Percentiles rank a stretch among this genome's conserved stretches.
Conservation (phyloP, 2,888 invertebrate genomes). For the Hyposoter dolosus region DNA sequence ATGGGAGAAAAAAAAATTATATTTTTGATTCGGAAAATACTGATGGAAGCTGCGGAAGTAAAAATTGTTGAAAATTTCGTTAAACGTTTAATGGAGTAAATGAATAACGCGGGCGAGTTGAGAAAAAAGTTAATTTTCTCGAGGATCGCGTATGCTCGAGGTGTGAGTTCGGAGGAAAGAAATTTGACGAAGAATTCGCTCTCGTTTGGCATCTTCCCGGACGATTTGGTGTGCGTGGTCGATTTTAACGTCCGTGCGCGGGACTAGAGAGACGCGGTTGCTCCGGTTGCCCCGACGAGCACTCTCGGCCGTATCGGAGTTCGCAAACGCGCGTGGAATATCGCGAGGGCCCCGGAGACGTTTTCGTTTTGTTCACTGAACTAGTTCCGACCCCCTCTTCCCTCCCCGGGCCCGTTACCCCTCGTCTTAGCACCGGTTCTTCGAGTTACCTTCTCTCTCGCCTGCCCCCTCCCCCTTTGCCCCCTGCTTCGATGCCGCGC, state of each 20-base stretch:
- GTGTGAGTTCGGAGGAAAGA: constrained; percentile 15
- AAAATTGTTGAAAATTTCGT: not conserved
- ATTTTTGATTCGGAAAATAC: not conserved
- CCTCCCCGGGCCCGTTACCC: constrained; percentile 72
- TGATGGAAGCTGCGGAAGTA: not conserved
- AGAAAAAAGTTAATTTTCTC: not conserved
- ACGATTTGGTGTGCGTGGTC: constrained; percentile 47
- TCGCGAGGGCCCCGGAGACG: constrained; percentile 71
- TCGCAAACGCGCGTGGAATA: constrained; percentile 62
- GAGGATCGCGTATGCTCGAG: not conserved
- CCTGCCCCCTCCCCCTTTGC: constrained; percentile 71
- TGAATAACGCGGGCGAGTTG: not conserved
- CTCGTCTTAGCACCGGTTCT: constrained; percentile 65
- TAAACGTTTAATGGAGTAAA: not conserved
- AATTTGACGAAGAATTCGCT: constrained; percentile 50
- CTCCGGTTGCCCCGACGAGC: constrained; percentile 46
- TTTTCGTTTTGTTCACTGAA: constrained; percentile 84
- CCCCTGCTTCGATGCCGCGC: constrained; percentile 68
- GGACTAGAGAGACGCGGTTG: constrained; percentile 54
- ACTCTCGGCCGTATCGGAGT: constrained; percentile 32
- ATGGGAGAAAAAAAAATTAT: not conserved
- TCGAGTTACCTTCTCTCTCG: constrained; percentile 66
- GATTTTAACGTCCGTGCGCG: constrained; percentile 24
- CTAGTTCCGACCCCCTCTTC: constrained; percentile 82
- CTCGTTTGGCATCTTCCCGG: constrained; percentile 49